Conservation (phyloP, 2,888 invertebrate genomes). For the Thera britannica region DNA sequence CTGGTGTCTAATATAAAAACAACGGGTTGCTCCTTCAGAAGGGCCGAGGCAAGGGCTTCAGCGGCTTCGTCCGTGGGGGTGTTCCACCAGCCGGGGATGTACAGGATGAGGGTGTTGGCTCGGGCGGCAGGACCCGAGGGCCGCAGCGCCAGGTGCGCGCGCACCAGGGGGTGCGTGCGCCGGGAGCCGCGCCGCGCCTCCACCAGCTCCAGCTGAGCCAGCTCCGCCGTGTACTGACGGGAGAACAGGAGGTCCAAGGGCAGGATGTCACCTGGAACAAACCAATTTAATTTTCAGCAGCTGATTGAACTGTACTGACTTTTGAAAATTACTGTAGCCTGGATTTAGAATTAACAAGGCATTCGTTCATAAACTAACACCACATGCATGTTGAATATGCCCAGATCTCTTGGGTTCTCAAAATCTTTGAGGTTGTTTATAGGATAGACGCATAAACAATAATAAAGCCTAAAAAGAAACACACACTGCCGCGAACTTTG, state of each 20-base stretch:
- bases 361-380: too few species aligned
- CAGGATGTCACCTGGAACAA: slow-evolving; percentile 66
- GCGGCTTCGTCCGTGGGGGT: slow-evolving; percentile 69
- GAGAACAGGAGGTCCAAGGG: slow-evolving; percentile 65
- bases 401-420: too few species aligned
- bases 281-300: background rate
- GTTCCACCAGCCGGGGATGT: slow-evolving; percentile 78
- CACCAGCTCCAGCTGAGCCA: slow-evolving; percentile 57
- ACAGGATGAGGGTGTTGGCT: slow-evolving; percentile 53
- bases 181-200: slow-evolving; percentile 40
- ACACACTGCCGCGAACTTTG: too few species aligned
- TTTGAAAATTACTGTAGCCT: too few species aligned
- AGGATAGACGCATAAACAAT: too few species aligned
- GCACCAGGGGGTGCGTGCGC: slow-evolving; percentile 48
- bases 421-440: too few species aligned
- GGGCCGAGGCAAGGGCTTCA: slow-evolving; percentile 58
- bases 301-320: too few species aligned
- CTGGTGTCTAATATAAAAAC: slow-evolving; percentile 69
- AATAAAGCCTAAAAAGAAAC: too few species aligned
- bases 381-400: too few species aligned
- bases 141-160: slow-evolving; percentile 49
- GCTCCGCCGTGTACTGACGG: slow-evolving; percentile 49
- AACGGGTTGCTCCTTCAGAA: slow-evolving; percentile 56
- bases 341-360: too few species aligned
- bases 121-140: slow-evolving; percentile 14